Conservation (phyloP, 2,888 invertebrate species). For the Pterostichus niger region DNA sequence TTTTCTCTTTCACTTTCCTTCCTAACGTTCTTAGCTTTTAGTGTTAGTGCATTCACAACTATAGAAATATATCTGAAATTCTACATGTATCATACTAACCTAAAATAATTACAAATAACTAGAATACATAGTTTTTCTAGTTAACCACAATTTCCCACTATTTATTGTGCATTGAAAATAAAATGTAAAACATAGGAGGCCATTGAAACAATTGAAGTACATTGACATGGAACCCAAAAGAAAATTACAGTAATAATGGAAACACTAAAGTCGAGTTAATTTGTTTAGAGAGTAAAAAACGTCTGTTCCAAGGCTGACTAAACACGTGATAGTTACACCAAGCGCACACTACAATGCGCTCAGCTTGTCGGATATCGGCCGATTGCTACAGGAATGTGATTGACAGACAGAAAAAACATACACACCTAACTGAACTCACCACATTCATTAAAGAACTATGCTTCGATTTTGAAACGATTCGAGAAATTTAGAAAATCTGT, state of each 20-base stretch:
- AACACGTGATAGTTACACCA: conserved; percentile 52
- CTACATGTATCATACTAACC: too few relatives aligned
- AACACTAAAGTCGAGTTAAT: conserved; percentile 36
- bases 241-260: conserved; percentile 61
- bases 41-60: too few relatives aligned
- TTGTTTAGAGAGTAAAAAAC: conserved; percentile 52
- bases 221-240: conserved; percentile 46
- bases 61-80: too few relatives aligned
- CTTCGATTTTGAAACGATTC: conserved; percentile 11
- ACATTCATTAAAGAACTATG: not conserved
- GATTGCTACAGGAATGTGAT: conserved; percentile 35
- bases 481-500: conserved; percentile 52
- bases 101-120: too few relatives aligned
- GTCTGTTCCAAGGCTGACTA: conserved; percentile 55
- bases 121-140: too few relatives aligned
- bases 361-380: not conserved
- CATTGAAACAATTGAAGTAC: conserved; percentile 47
- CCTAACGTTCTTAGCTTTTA: too few relatives aligned
- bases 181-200: conserved; percentile 16
- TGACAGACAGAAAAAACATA: conserved; percentile 28
- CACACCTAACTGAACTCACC: conserved; percentile 36
- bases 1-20: too few relatives aligned
- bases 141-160: too few relatives aligned
- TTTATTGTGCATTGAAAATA: too few relatives aligned
- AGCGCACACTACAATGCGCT: conserved; percentile 1